Evolutionary conservation across 2,113 vertebrate genomes (phyloP), one percentile per base, ranked within the genome.

Genomic region (Ceyx melanurus): DNA sequence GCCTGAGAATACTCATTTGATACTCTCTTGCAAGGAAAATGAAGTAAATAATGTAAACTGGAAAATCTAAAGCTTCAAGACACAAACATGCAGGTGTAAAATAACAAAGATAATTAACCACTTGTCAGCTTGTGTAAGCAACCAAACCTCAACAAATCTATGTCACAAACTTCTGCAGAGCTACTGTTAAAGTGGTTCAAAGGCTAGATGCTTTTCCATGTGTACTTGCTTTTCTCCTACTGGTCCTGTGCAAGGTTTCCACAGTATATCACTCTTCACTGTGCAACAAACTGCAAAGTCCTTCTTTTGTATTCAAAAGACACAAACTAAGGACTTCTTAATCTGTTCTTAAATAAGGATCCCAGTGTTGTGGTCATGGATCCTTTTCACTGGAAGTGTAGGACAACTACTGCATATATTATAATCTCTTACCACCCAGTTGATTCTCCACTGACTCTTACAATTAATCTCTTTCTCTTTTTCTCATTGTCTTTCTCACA

Each of bases 11-110:
- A 35, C 2, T 31, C 19, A 0, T 76, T 72, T 72, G 15, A 83
- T 40, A 61, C 11, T 58, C 11, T 23, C 4, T 57, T 70, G 15
- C 2, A 33, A 66, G 6, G 6, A 82, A 29, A 2, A 57, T 6
- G 11, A 77, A 62, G 3, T 5, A 64, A 82, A 68, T 26, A 4
- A 46, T 3, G 37, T 48, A 72, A 75, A 64, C 5, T 16, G 2
- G 23, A 81, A 81, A 74, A 64, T n/a, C 12, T 20, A 16, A 54
- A 33, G 31, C 5, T 79, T 46, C 15, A 5, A 19, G 40, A 5
- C 8, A 9, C 7, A 58, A 18, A 42, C 33, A 51, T 4, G 1
- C 28, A 51, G 3, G 4, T 3, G 3, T 37, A 33, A 4, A 51
- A 13, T 37, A 82, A 28, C 0, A 0, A 79, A 70, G 18, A 37